Evolutionary conservation across 2,113 vertebrate genomes (phyloP).

Genomic region (Mesitornis unicolor): DNA sequence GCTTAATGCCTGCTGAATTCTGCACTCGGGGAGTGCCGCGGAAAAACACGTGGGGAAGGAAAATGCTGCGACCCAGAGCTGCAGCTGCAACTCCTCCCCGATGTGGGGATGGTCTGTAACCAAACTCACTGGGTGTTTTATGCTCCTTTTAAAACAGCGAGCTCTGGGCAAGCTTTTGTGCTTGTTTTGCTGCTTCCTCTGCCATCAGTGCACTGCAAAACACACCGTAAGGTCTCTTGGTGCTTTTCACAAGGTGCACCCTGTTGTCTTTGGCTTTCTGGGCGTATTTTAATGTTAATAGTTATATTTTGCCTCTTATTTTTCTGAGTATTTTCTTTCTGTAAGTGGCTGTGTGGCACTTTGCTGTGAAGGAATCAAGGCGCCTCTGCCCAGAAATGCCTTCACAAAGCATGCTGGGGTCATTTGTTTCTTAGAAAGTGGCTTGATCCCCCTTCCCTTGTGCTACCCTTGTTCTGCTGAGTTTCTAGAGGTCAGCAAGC

Average conservation of each 20-base stretch:
- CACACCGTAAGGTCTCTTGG: fast-evolving
- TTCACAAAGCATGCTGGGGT: fast-evolving
- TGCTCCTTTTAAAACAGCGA: fast-evolving
- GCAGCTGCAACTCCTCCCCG: not conserved
- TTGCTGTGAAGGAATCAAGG: fast-evolving
- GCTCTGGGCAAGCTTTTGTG: not conserved
- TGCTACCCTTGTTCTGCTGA: not conserved
- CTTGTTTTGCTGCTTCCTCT: not conserved
- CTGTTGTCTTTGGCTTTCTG: not conserved
- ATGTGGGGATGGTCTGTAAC: fast-evolving
- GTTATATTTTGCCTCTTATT: not conserved
- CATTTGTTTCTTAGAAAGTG: not conserved
- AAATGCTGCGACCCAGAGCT: fast-evolving
- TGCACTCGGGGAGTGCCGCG: not conserved
- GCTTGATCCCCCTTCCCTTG: fast-evolving
- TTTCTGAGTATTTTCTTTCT: not conserved
- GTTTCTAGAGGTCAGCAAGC: not conserved
- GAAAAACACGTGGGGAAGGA: not conserved
- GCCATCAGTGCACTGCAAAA: not conserved
- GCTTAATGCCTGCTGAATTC: not conserved
- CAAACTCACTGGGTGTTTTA: not conserved
- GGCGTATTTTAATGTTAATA: not conserved
- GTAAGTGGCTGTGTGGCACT: not conserved
- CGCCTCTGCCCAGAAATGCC: not conserved
- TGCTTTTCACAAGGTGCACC: not conserved